Conservation (phyloP, 2,797 vertebrate genomes). For the Helarctos malayanus region DNA sequence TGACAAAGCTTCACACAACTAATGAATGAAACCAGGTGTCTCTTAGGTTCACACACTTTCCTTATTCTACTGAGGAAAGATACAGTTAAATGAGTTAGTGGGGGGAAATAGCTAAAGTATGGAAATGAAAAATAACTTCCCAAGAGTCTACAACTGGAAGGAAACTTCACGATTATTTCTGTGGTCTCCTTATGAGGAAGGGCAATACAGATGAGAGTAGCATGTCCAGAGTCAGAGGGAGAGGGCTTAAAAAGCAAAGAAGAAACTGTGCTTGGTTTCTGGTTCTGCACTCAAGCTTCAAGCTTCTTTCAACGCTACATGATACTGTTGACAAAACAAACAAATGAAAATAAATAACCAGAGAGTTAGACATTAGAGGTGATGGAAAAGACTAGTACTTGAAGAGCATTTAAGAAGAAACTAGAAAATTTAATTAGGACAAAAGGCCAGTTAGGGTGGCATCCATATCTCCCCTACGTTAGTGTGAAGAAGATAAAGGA, state of each 20-base stretch:
- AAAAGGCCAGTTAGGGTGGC: background rate
- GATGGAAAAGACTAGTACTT: background rate
- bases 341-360: background rate
- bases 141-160: background rate
- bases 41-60: background rate
- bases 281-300: background rate
- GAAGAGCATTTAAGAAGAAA: background rate
- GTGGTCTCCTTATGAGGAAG: background rate
- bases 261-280: background rate
- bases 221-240: fast-evolving
- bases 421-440: slow-evolving; percentile 8
- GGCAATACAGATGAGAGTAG: fast-evolving
- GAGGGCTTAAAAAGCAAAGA: background rate
- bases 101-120: background rate
- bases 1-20: background rate
- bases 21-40: background rate
- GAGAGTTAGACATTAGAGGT: background rate
- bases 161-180: background rate
- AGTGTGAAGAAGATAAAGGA: slow-evolving; percentile 15
- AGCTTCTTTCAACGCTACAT: background rate
- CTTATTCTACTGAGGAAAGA: background rate
- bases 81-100: background rate
- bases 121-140: background rate
- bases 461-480: background rate
- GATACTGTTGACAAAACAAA: background rate